Base-by-base conservation (phyloP, 2,888 invertebrate species). In the Thecophora atra region DNA sequence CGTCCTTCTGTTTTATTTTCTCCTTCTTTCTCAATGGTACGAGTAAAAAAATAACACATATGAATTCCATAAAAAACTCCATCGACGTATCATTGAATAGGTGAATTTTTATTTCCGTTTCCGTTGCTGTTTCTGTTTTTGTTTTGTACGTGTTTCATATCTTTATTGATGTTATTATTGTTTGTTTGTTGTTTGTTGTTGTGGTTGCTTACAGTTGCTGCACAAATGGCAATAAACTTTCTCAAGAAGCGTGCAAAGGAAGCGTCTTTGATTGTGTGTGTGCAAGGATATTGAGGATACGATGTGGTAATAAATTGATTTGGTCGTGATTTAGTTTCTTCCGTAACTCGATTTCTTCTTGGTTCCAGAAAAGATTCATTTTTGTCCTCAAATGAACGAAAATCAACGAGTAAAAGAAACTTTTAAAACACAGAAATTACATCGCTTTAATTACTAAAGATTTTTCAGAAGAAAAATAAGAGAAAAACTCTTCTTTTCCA, bases 91-190 rank as follows among this genome's bases (percentile, higher is more conserved):
- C n/a, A 11, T 8, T 47, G 5, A 11, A n/a, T 63, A 19, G n/a
- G n/a, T 24, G 28, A 19, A 44, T 63, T 63, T 63, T 37, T 19
- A 37, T 28, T 30, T 44, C 21, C 37, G 44, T 44, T 15, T 47
- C 17, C 47, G 47, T 44, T 7, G 8, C 7, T 19, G 42, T 28
- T 30, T 44, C 21, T 19, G 44, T 44, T 15, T 47, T 5, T 17
- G 47, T 37, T 63, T 30, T 60, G 8, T 47, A n/a, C 47, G 47
- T n/a, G 47, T n/a, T 47, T 15, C 8, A 47, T 47, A 47, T 2
- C 17, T 62, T 8, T 37, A 28, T n/a, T 21, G 37, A n/a, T 62
- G 62, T 44, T 63, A n/a, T 30, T 60, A n/a, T 60, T 60, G 60
- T 26, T 8, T 30, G 11, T 11, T 2, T n/a, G 47, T 15, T 47